phyloP scores from a whole-genome alignment of 2,888 invertebrate genomes.

The Cheilosia vernalis region DNA sequence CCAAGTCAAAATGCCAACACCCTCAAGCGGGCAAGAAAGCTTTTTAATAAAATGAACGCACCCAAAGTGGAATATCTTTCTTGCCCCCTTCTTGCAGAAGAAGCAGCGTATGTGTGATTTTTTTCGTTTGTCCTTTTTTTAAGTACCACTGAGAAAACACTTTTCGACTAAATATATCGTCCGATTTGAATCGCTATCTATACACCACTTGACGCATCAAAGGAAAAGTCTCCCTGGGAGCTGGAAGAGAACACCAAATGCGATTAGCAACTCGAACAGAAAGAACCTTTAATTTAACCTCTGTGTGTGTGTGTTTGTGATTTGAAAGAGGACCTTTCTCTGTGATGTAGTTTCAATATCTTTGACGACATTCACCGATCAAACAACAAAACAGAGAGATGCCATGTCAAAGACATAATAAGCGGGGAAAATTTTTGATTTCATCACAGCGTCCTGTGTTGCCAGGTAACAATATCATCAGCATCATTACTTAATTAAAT shows the following conservation, averaged over 20 bases:
- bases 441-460: conserved; percentile 29
- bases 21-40: conserved; percentile 33
- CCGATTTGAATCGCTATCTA: conserved; percentile 51
- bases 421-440: conserved; percentile 29
- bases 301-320: conserved; percentile 17
- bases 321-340: conserved; percentile 17
- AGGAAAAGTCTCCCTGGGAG: conserved; percentile 20
- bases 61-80: conserved; percentile 19
- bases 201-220: conserved; percentile 37
- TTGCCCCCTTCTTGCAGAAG: conserved; percentile 5
- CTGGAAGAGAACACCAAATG: conserved; percentile 47
- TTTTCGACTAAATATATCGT: conserved; percentile 10
- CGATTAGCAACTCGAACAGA: conserved; percentile 62
- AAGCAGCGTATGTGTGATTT: conserved; percentile 15
- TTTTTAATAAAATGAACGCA: conserved; percentile 43
- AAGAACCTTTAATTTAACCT: conserved; percentile 64
- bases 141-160: conserved; percentile 46
- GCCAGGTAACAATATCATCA: conserved; percentile 59
- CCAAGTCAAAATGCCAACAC: conserved; percentile 58
- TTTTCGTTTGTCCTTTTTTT: conserved; percentile 47
- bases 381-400: neutral
- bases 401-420: conserved; percentile 17
- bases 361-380: conserved; percentile 34
- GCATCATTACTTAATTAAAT: conserved; percentile 63
- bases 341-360: conserved; percentile 33